Conservation (phyloP, 1,140 invertebrate species). For the Drosophila oshimai region DNA sequence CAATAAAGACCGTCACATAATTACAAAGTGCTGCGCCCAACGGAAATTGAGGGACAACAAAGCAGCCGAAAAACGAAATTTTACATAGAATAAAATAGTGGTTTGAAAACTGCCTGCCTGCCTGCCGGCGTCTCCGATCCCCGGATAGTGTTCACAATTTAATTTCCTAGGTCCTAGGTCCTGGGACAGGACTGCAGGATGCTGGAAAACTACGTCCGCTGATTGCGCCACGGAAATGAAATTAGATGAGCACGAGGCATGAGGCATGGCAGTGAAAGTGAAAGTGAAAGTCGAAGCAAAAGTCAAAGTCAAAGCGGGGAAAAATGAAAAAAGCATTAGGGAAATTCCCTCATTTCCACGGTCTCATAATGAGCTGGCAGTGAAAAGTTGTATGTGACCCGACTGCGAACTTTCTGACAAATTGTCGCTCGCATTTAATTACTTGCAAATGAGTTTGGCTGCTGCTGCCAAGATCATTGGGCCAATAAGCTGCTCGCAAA, state of each 20-base stretch:
- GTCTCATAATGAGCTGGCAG: constrained; percentile 26
- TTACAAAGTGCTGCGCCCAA: constrained; percentile 46
- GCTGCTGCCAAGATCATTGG: constrained; percentile 43
- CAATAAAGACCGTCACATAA: constrained; percentile 28
- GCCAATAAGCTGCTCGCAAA: constrained; percentile 37
- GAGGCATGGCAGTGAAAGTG: no score
- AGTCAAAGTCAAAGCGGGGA: background rate
- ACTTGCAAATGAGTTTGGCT: constrained; percentile 57
- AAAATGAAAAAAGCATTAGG: background rate
- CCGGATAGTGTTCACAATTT: constrained; percentile 73
- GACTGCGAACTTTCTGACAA: constrained; percentile 51
- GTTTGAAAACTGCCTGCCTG: no score
- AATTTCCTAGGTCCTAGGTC: constrained; percentile 70
- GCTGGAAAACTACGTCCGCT: constrained; percentile 49
- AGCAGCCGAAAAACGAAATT: constrained; percentile 5
- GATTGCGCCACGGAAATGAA: constrained; percentile 66
- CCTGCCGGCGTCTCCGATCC: background rate
- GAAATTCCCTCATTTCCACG: background rate
- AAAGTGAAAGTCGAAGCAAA: background rate
- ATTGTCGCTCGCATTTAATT: constrained; percentile 61
- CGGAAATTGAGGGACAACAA: constrained; percentile 65
- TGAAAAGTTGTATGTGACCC: constrained; percentile 58
- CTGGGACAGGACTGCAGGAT: constrained; percentile 40
- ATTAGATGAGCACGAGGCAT: constrained; percentile 34
- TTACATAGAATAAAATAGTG: constrained; percentile 5